Percentiles rank a stretch among this genome's conserved stretches.
Conservation (phyloP, 1,140 invertebrate genomes). For the Nymphalis io region DNA sequence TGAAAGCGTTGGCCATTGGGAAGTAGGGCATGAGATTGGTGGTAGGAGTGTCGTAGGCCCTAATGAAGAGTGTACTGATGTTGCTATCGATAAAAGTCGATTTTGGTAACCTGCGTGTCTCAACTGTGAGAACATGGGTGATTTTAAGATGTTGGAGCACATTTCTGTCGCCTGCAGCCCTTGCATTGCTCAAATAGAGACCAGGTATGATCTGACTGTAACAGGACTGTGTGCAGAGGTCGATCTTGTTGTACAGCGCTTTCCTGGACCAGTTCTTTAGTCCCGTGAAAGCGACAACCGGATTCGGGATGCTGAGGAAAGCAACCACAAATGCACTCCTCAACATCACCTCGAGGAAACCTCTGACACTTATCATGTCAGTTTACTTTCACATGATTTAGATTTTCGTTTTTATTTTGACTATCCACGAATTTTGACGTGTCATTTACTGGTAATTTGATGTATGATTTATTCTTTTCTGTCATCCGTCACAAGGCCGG, state of each 20-base stretch:
- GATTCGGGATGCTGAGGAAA: conserved; percentile 63
- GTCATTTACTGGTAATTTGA: conserved; percentile 47
- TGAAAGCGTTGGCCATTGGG: conserved; percentile 74
- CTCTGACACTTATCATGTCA: conserved; percentile 55
- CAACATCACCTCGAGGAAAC: conserved; percentile 63
- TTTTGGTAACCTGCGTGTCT: conserved; percentile 63
- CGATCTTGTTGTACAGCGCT: conserved; percentile 60
- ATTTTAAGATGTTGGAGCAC: conserved; percentile 68
- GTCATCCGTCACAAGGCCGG: conserved; percentile 33
- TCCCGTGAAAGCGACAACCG: conserved; percentile 56
- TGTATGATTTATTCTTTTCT: conserved; percentile 50
- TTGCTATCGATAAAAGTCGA: conserved; percentile 58
- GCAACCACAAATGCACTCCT: conserved; percentile 63
- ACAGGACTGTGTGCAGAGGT: conserved; percentile 70
- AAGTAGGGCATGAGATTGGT: conserved; percentile 74
- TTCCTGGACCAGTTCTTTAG: conserved; percentile 64
- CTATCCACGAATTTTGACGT: conserved; percentile 45
- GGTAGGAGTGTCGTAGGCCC: conserved; percentile 69
- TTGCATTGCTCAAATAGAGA: conserved; percentile 72
- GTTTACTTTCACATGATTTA: conserved; percentile 51
- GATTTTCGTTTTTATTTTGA: conserved; percentile 42
- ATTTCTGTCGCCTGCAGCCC: conserved; percentile 61
- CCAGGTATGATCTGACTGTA: conserved; percentile 71
- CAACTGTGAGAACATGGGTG: conserved; percentile 73
- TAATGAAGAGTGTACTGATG: conserved; percentile 70